Evolutionary conservation across 2,888 invertebrate species (phyloP), one percentile per base, ranked within the genome.

Genomic region (Hypsopygia costalis): DNA sequence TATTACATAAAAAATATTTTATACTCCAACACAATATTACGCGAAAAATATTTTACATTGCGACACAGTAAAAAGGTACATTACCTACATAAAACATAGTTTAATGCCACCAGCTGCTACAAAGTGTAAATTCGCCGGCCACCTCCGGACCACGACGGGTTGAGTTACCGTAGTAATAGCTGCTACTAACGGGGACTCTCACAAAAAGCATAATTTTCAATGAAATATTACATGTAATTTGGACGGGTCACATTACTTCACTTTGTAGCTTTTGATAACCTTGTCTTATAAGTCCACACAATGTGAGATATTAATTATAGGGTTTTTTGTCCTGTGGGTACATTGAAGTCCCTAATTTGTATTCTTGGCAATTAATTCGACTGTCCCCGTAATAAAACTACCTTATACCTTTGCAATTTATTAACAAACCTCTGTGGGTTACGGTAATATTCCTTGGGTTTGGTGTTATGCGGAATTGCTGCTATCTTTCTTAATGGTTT

Each of bases 151-250:
- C 25, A 6, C 25, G 25, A n/a, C 25, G 25, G 7, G 25, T 1
- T n/a, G 25, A 25, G 25, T 25, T 25, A 25, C 25, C 25, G 6
- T n/a, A 6, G 25, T 25, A 25, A 25, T 25, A 7, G 25, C 25
- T 1, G 6, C 25, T 25, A 3, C 2, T 6, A 4, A 7, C 8
- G 8, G n/a, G 6, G 25, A 36, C 30, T 36, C 35, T 46, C 37
- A 43, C 48, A 52, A 52, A 52, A 52, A 52, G 48, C 45, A 48
- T 48, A 50, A 52, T 52, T 52, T 46, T 45, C 39, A 43, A 41
- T 50, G 47, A 52, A 50, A 52, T 52, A 50, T 52, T 44, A 50
- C 48, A 41, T 40, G 45, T 47, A 50, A 49, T 49, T 52, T 45
- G 41, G 40, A 42, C 31, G 33, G 16, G 43, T 41, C 47, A 43